Base-by-base conservation (phyloP, 2,888 invertebrate species). In the Cartodere bifasciata region DNA sequence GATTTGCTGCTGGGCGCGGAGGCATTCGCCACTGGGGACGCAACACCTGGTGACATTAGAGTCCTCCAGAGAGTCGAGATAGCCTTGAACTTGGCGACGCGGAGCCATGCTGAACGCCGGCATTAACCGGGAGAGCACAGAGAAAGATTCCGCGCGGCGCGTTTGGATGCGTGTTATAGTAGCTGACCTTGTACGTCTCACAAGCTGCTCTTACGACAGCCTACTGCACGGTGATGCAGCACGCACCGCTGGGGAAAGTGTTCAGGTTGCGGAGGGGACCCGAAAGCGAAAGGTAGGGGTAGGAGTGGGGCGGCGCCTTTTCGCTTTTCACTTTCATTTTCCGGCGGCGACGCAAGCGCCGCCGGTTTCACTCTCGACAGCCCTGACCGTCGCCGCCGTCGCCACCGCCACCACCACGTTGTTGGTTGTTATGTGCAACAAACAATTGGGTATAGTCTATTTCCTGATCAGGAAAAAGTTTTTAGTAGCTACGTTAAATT, bases 1-100 rank as follows among this genome's bases (percentile, higher is more conserved):
- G 31, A 46, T 45, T 31, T 46, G 45, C 41, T 58, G 58, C 42
- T 56, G 68, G 41, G 67, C 74, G 49, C 83, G 75, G 36, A 82
- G 69, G 58, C 86, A 86, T 52, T 85, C 86, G 48, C 81, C 79
- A 45, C 64, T 70, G 35, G 87, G 87, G 29, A 82, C 79, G 65
- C 86, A 86, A 66, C 87, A 88, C 42, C 75, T 73, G 16, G 67
- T 67, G 45, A 67, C 65, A 36, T 44, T 64, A 38, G 41, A 46
- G 38, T 45, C 50, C 31, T 52, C 52, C 36, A 45, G 39, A 40
- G 49, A 43, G 44, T 53, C 55, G 32, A 58, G 45, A 39, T 60
- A 53, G 46, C 55, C 57, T 45, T 59, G 60, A 42, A 60, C 59
- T 53, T 61, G 55, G 50, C 69, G 64, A 56, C 67, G 64, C 47